Evolutionary conservation across 2,888 invertebrate genomes (phyloP).

Genomic region (Ferrisia virgata): DNA sequence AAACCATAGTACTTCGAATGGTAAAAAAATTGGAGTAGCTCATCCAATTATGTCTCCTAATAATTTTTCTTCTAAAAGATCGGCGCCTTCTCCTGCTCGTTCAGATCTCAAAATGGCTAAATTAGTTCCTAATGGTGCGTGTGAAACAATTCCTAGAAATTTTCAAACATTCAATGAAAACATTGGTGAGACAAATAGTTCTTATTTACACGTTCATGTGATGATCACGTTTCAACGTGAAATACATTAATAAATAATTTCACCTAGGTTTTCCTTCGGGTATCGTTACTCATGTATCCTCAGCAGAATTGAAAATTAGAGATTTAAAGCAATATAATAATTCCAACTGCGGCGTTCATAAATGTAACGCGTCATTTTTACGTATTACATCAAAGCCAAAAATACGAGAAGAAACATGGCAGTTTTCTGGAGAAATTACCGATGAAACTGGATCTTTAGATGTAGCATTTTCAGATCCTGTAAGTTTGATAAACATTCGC

Average conservation of each 20-base stretch:
- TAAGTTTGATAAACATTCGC: not conserved
- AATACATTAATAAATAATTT: not conserved
- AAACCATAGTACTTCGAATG: not conserved
- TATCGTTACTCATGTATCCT: not conserved
- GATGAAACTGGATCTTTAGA: not conserved
- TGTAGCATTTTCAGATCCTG: slow-evolving; percentile 3
- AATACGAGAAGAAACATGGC: slow-evolving; percentile 9
- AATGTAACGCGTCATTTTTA: not conserved
- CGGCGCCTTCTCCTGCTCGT: not conserved
- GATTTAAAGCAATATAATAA: not conserved
- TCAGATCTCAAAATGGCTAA: not conserved
- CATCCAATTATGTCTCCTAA: not conserved
- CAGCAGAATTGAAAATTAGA: not conserved
- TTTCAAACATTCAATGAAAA: not conserved
- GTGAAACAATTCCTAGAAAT: not conserved
- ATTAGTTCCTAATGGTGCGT: not conserved
- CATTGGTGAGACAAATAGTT: not conserved
- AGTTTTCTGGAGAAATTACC: not conserved
- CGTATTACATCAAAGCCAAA: not conserved
- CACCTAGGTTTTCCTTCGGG: not conserved
- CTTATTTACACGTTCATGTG: no score
- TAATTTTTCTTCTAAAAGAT: not conserved
- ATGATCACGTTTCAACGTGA: not conserved
- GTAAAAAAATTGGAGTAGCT: not conserved
- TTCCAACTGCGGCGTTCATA: not conserved